Evolutionary conservation across 2,113 vertebrate species (phyloP).

Genomic region (Prionailurus viverrinus): DNA sequence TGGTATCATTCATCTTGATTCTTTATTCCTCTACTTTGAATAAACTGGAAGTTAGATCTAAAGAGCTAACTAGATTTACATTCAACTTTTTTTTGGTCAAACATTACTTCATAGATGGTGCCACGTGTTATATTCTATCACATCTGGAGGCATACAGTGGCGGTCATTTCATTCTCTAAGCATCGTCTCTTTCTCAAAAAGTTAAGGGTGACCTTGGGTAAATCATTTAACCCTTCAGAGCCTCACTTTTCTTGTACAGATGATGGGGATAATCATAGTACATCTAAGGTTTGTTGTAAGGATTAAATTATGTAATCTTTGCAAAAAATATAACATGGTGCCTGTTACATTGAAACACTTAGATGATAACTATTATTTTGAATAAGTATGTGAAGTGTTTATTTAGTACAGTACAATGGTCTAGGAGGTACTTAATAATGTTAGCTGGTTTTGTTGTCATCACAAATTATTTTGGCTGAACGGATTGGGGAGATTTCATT

Average conservation of each 20-base stretch:
- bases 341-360: background rate
- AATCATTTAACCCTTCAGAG: background rate
- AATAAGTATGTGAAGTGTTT: background rate
- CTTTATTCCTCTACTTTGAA: background rate
- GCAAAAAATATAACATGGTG: background rate
- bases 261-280: background rate
- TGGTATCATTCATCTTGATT: background rate
- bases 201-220: background rate
- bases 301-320: background rate
- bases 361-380: background rate
- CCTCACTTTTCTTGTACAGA: background rate
- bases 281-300: background rate
- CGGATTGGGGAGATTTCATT: background rate
- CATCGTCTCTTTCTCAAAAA: background rate
- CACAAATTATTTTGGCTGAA: conserved; percentile 5
- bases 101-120: background rate
- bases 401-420: background rate
- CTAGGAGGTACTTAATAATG: background rate
- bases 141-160: too few species aligned
- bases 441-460: background rate
- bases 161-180: background rate
- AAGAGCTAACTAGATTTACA: background rate
- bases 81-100: background rate
- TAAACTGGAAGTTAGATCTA: background rate
- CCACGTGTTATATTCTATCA: background rate